phyloP scores from a whole-genome alignment of 2,113 vertebrate genomes.

The Lasiurus borealis region DNA sequence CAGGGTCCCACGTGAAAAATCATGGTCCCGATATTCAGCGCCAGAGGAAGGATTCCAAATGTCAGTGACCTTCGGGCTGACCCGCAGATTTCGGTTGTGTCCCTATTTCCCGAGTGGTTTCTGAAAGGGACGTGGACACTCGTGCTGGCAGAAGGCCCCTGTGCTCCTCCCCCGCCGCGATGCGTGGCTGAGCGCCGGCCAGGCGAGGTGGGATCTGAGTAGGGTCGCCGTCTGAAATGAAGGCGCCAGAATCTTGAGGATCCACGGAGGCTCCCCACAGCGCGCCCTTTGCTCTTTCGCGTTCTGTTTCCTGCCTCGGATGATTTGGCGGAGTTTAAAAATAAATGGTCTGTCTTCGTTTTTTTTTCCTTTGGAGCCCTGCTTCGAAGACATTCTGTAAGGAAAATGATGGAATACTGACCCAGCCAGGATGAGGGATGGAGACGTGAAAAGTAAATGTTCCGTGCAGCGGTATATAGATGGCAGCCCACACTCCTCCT shows the following conservation, averaged over 20 bases:
- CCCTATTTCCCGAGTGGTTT: conserved; percentile 74
- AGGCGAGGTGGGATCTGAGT: conserved; percentile 74
- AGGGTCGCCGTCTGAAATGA: conserved; percentile 65
- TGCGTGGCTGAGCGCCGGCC: conserved; percentile 26
- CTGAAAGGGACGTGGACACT: conserved; percentile 76
- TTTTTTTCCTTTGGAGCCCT: conserved; percentile 71
- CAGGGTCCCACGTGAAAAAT: background rate
- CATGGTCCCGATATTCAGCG: background rate
- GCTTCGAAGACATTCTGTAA: conserved; percentile 18
- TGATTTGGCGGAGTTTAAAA: conserved; percentile 81
- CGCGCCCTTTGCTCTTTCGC: conserved; percentile 48
- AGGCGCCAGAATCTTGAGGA: conserved; percentile 59
- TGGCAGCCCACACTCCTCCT: background rate
- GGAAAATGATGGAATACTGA: conserved; percentile 30
- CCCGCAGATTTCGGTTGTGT: conserved; percentile 67
- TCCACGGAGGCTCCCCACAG: conserved; percentile 1
- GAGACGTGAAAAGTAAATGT: background rate
- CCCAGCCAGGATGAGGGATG: background rate
- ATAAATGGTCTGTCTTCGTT: conserved; percentile 81
- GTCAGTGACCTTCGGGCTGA: conserved; percentile 75
- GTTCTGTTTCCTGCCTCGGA: conserved; percentile 68
- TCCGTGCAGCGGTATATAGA: background rate
- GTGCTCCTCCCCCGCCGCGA: conserved; percentile 59
- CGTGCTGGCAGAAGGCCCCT: conserved; percentile 52
- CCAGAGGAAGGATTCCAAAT: conserved; percentile 63